Evolutionary conservation across 2,113 vertebrate species (phyloP).

Genomic region (Podarcis cretensis): DNA sequence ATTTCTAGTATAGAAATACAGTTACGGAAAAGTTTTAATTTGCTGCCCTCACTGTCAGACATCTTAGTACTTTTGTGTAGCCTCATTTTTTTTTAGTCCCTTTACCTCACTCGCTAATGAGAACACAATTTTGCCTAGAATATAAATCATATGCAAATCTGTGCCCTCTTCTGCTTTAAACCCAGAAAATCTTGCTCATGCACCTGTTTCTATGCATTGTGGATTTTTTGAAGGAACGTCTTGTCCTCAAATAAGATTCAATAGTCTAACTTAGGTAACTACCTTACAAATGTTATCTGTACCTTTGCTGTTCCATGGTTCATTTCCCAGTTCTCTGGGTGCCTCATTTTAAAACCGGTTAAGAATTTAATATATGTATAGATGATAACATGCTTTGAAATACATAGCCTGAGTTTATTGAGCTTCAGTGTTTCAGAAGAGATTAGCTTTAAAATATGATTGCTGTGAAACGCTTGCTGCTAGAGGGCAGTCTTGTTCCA

Average conservation of each 20-base stretch:
- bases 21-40: too few species aligned
- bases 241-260: neutral
- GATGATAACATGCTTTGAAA: slow-evolving; percentile 21
- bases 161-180: too few species aligned
- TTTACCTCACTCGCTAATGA: too few species aligned
- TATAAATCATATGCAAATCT: too few species aligned
- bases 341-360: neutral
- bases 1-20: too few species aligned
- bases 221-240: neutral
- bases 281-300: neutral
- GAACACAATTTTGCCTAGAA: too few species aligned
- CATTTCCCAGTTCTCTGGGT: neutral
- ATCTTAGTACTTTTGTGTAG: too few species aligned
- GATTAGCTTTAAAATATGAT: neutral
- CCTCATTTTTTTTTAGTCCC: too few species aligned
- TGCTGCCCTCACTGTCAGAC: too few species aligned
- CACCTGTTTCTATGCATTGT: neutral
- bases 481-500: slow-evolving; percentile 66
- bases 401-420: neutral
- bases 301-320: neutral
- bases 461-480: slow-evolving; percentile 39
- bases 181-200: too few species aligned
- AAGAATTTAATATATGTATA: neutral
- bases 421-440: neutral
- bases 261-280: neutral